These are phyloP conservation scores for Manis crassicaudata DNA, from an alignment of 2,797 vertebrate species.

Conservation along the genomic window DNA sequence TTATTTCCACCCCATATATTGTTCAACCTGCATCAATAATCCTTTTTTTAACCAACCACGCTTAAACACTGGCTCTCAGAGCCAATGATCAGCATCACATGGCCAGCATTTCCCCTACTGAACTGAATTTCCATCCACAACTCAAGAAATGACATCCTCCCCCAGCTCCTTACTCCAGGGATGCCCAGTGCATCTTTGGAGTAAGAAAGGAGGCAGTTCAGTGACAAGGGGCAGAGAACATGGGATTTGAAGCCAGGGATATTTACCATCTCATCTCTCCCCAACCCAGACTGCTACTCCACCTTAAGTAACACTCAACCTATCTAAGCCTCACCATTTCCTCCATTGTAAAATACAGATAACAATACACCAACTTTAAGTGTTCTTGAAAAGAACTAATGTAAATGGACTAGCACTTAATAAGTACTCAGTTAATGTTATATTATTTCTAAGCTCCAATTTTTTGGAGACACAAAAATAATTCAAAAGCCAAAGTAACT, in stretches of 20 bases:
- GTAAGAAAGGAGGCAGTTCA: background rate
- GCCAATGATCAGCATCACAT: background rate
- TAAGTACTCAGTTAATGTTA: background rate
- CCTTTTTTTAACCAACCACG: background rate
- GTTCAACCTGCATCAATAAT: background rate
- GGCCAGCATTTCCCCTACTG: background rate
- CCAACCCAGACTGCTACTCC: background rate
- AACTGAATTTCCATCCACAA: background rate
- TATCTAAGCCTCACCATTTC: background rate
- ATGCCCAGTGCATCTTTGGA: background rate
- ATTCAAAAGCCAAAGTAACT: slow-evolving; percentile 21
- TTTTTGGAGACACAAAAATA: slow-evolving; percentile 1
- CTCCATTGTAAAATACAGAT: background rate
- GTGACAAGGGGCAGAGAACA: background rate
- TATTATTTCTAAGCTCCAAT: slow-evolving; percentile 16
- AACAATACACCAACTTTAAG: background rate
- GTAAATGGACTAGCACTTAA: background rate
- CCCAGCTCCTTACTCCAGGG: background rate
- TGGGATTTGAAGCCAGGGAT: background rate
- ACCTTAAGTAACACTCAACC: background rate
- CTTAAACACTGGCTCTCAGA: background rate
- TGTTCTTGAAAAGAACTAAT: background rate
- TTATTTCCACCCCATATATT: background rate
- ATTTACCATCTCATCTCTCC: background rate
- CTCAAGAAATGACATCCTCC: background rate